Evolutionary conservation across 2,888 invertebrate species (phyloP).

Genomic region (Bursaphelenchus okinawaensis): DNA sequence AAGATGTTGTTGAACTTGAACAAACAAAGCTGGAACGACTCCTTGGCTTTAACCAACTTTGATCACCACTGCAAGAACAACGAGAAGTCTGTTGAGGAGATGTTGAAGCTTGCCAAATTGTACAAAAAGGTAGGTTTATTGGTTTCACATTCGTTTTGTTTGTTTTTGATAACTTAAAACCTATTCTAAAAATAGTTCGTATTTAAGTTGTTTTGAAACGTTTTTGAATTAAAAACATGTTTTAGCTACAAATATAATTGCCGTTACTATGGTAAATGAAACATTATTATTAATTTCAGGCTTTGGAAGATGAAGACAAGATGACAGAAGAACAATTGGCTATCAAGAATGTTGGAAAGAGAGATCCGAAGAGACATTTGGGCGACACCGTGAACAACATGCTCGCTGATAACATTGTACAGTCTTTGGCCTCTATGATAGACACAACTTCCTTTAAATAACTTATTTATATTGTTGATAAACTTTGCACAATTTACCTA

Average conservation of each 20-base stretch:
- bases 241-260: too few relatives aligned
- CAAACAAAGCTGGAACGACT: constrained; percentile 98
- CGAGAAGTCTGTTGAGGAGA: constrained; percentile 86
- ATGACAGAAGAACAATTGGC: constrained; percentile 98
- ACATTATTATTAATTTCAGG: constrained; percentile 61
- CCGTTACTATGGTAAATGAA: background rate
- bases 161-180: background rate
- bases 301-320: constrained; percentile 95
- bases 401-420: constrained; percentile 55
- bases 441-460: constrained; percentile 49
- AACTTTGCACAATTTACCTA: too few relatives aligned
- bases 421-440: constrained; percentile 51
- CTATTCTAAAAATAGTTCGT: background rate
- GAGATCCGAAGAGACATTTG: constrained; percentile 94
- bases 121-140: constrained; percentile 72
- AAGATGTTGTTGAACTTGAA: constrained; percentile 91
- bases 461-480: constrained; percentile 12
- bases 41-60: constrained; percentile 81
- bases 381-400: constrained; percentile 72
- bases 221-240: too few relatives aligned
- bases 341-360: constrained; percentile 94
- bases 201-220: background rate
- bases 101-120: constrained; percentile 93
- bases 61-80: constrained; percentile 82
- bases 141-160: background rate